Percentiles rank a stretch among this genome's conserved stretches.
phyloP scores from a whole-genome alignment of 2,113 vertebrate genomes.

The Odontophorus gujanensis region DNA sequence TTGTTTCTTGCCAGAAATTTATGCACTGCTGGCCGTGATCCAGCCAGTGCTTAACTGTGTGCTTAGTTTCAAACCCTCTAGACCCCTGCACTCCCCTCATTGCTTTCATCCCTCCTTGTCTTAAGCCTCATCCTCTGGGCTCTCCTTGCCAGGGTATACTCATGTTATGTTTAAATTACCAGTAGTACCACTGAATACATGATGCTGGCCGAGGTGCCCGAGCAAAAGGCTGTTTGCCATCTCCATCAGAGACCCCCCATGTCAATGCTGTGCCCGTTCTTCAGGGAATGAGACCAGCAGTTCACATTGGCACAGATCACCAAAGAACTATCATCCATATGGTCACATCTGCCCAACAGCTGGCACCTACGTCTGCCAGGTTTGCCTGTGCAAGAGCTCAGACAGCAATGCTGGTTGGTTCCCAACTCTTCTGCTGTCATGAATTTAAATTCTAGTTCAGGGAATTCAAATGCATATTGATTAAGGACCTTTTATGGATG shows the following conservation, averaged over 20 bases:
- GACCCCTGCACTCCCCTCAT: neutral
- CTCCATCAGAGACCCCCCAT: fast-evolving
- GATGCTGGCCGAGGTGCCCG: neutral
- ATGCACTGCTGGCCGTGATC: neutral
- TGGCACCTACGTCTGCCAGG: neutral
- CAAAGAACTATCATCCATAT: neutral
- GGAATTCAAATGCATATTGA: constrained; percentile 15
- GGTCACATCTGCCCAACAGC: neutral
- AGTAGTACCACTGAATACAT: neutral
- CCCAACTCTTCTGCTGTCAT: neutral
- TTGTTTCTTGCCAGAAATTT: constrained; percentile 46
- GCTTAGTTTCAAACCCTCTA: neutral
- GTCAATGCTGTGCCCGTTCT: fast-evolving
- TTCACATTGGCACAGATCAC: neutral
- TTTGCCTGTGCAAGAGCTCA: neutral
- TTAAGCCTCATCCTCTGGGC: neutral
- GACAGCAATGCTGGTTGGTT: neutral
- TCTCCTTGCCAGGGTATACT: neutral
- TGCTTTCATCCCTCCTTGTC: neutral
- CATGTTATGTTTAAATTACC: neutral
- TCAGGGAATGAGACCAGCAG: neutral
- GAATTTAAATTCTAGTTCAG: constrained; percentile 35
- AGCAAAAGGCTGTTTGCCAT: neutral
- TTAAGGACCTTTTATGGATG: constrained; percentile 26
- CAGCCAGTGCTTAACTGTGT: neutral